phyloP scores from a whole-genome alignment of 2,113 vertebrate species.

The Eclectus roratus region DNA sequence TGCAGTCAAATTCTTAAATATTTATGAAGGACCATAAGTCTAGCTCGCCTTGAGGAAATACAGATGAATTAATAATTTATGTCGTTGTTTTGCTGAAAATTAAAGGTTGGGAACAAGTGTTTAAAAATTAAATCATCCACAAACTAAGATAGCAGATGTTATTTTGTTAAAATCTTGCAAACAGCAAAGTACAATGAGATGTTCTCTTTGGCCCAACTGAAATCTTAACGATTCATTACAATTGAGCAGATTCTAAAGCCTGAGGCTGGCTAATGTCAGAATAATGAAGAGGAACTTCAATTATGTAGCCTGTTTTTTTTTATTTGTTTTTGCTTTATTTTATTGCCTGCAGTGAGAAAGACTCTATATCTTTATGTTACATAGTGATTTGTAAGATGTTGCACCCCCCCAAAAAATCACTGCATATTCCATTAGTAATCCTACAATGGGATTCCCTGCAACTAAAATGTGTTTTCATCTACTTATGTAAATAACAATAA shows the following conservation, averaged over 20 bases:
- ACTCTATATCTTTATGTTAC: background rate
- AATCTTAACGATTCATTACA: constrained; percentile 68
- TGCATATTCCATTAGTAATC: background rate
- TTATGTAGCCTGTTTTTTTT: constrained; percentile 29
- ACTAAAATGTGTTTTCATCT: background rate
- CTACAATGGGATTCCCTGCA: background rate
- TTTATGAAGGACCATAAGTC: constrained; percentile 79
- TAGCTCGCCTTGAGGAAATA: constrained; percentile 79
- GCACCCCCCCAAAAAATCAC: background rate
- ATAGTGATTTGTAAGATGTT: background rate
- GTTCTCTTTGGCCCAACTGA: constrained; percentile 41
- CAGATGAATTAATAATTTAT: constrained; percentile 82
- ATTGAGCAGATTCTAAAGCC: constrained; percentile 59
- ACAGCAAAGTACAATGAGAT: constrained; percentile 61
- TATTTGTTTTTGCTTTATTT: constrained; percentile 16
- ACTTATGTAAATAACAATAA: background rate
- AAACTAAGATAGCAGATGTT: constrained; percentile 72
- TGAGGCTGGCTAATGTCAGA: constrained; percentile 43
- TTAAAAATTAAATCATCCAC: constrained; percentile 83
- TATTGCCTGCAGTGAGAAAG: constrained; percentile 5
- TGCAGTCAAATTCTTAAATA: constrained; percentile 76
- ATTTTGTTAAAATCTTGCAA: constrained; percentile 75
- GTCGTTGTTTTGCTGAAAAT: constrained; percentile 80
- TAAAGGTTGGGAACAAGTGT: constrained; percentile 79
- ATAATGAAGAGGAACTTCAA: constrained; percentile 60